Conservation (phyloP, 2,888 invertebrate genomes). For the Heliconius erato region DNA sequence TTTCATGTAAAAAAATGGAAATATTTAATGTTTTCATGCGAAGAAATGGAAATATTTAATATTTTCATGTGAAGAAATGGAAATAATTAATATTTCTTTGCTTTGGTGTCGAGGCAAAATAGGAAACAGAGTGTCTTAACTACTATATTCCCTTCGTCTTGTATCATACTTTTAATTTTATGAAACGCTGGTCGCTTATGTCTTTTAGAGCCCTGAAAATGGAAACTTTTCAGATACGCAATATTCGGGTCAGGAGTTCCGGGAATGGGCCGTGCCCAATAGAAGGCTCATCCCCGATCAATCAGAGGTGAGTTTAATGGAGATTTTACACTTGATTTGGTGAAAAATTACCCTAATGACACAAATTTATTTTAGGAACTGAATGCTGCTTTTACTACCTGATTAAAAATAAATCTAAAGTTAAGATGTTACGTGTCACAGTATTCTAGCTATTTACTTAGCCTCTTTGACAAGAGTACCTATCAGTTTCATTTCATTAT, state of each 20-base stretch:
- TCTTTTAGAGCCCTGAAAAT: constrained; percentile 50
- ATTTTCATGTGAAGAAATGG: background rate
- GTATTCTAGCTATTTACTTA: background rate
- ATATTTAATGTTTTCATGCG: background rate
- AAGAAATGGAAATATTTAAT: background rate
- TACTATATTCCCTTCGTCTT: too few species aligned
- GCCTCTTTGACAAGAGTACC: background rate
- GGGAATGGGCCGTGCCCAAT: constrained; percentile 77
- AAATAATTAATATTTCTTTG: background rate
- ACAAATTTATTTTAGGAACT: constrained; percentile 60
- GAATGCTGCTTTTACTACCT: background rate
- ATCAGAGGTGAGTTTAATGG: constrained; percentile 80
- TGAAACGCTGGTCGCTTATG: constrained; percentile 37
- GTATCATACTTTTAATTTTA: background rate
- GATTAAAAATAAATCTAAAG: background rate
- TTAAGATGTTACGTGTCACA: background rate
- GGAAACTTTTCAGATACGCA: constrained; percentile 64
- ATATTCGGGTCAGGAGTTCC: constrained; percentile 80
- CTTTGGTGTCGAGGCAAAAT: too few species aligned
- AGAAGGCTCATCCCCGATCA: constrained; percentile 82
- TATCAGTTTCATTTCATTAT: too few species aligned
- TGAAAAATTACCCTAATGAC: constrained; percentile 64
- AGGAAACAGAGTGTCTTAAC: too few species aligned
- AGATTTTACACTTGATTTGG: constrained; percentile 85
- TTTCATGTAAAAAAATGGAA: background rate